Base-by-base conservation (phyloP, 2,113 vertebrate genomes). In the Daphoenositta chrysoptera region DNA sequence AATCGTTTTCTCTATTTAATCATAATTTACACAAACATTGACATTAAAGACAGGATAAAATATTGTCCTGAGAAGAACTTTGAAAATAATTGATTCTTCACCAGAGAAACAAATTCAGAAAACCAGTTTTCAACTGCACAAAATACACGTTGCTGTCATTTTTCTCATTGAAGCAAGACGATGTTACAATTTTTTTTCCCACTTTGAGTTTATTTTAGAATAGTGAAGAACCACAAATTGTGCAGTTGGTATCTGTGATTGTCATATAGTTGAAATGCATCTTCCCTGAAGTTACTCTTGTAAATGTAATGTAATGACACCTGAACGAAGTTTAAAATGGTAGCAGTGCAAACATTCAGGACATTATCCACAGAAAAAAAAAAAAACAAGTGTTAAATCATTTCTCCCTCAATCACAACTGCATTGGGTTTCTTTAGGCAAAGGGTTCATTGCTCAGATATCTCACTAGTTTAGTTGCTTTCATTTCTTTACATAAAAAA, bases 401-500 rank as follows among this genome's bases (percentile, higher is more conserved):
- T 8, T 79, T 78, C 27, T 76, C 68, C 45, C 11, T 80, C 64
- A 77, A 72, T 51, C 26, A 40, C 12, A 69, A 44, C 11, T 80
- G 33, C 15, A 83, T 89, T 69, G 37, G 33, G 40, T 73, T 91
- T 95, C 45, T 40, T 50, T 58, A 87, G n/a, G 21, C 44, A 65
- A 14, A 75, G 30, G 13, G 26, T 30, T 83, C 37, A 37, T 68
- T 64, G 54, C 45, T 69, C 31, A 51, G 16, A 30, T 81, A 51
- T 56, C 9, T 48, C 21, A 42, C 30, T 79, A 26, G 8, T 79
- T 75, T 83, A 72, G 72, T 31, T 68, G 15, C 9, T 83, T 80
- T 83, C 20, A 50, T 87, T 87, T 83, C 56, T 40, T 80, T 93
- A n/a, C n/a, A 44, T 39, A 50, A 24, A 64, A 64, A 80, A 72